Base-by-base conservation (phyloP, 2,888 invertebrate genomes). In the Ophioninae sp. region DNA sequence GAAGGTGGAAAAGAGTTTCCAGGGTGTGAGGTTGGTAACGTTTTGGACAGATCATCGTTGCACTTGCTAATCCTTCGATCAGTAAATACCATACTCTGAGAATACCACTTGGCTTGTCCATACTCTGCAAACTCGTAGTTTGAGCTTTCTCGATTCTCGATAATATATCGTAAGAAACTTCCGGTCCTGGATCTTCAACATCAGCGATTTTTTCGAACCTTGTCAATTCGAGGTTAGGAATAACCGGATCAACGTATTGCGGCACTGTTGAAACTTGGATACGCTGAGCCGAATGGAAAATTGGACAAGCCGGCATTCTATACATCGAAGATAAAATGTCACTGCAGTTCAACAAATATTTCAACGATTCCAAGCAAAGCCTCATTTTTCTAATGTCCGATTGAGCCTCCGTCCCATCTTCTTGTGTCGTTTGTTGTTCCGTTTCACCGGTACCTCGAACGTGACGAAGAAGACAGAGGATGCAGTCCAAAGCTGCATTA, bases 401-500 rank as follows among this genome's bases (percentile, higher is more conserved):
- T 7, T 78, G 82, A 7, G 70, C 44, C 13, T 50, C 41, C 17
- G 73, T 59, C 3, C 20, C 76, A 8, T 85, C 92, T 89, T 81
- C 84, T 30, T 75, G 78, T 3, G 61, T 62, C 2, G 76, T 23
- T 62, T 72, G 82, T 13, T 79, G 72, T 85, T 95, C 95, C 7
- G 94, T 94, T 68, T 94, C 94, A 89, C 96, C 96, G 50, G 96
- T 94, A 39, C 96, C 97, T 90, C 96, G 95, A 7, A 97, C 96
- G 87, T 96, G 96, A 37, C 96, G 96, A 56, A 99, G 93, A 10
- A 99, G 94, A 92, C 99, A 99, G 6, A 98, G 93, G 79, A 99
- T 98, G 90, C 98, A 99, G 91, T 99, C 99, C 7, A 98, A 94
- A 6, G 98, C 98, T 20, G 98, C 98, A 92, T 98, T 98, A 2